A percentile compares a stretch with the other conserved stretches of the same genome.
Evolutionary conservation across 1,140 invertebrate genomes (phyloP).

Genomic region (Heliconius himera): DNA sequence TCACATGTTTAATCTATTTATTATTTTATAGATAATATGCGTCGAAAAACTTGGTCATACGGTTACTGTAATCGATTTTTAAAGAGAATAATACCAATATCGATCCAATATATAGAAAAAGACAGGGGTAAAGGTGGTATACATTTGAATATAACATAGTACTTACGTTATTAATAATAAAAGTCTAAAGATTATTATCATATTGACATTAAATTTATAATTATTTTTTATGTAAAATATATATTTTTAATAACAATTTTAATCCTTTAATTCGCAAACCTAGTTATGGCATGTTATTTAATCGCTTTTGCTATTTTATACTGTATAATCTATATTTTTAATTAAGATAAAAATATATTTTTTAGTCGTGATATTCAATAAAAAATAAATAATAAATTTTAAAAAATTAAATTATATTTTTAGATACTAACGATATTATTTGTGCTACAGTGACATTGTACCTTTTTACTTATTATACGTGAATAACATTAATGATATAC

Average conservation of each 20-base stretch:
- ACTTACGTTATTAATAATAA: constrained; percentile 4
- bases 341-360: neutral
- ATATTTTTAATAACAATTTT: neutral
- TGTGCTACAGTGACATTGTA: constrained; percentile 4
- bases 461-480: neutral
- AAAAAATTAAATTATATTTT: neutral
- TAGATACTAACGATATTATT: neutral
- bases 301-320: neutral
- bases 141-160: constrained; percentile 17
- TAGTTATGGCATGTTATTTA: neutral
- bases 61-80: neutral
- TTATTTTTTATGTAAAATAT: neutral
- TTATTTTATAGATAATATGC: neutral
- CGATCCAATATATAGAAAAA: neutral
- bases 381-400: no score
- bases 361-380: neutral
- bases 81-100: neutral
- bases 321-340: neutral
- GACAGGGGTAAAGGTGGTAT: neutral
- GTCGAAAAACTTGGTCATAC: neutral
- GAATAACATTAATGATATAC: no score
- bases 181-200: constrained; percentile 5
- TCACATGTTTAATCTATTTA: neutral
- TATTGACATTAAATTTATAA: neutral
- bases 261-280: neutral